phyloP scores from a whole-genome alignment of 1,140 invertebrate species.

The Polyergus mexicanus region DNA sequence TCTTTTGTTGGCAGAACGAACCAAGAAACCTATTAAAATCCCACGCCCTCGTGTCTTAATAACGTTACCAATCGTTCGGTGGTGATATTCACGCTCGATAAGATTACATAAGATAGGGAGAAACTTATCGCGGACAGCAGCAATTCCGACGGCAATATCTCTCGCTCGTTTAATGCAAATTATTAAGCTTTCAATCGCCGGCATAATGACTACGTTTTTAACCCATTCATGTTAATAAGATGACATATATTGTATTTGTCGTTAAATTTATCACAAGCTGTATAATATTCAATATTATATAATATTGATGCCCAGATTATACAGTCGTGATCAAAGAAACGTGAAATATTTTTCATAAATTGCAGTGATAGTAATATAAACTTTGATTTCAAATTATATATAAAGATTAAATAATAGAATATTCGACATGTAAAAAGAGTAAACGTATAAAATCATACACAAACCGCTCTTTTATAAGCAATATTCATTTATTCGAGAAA shows the following conservation, averaged over 20 bases:
- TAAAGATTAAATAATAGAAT: not conserved
- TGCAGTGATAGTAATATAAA: not conserved
- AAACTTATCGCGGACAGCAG: slow-evolving; percentile 6
- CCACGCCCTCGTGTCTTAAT: slow-evolving; percentile 45
- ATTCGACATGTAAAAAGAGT: not conserved
- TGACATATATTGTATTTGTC: not conserved
- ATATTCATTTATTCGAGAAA: too few species aligned
- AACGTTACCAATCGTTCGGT: not conserved
- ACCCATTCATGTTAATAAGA: not conserved
- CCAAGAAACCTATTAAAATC: slow-evolving; percentile 22
- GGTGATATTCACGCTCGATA: not conserved
- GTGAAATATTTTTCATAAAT: slow-evolving; percentile 1
- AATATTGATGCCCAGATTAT: not conserved
- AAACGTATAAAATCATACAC: too few species aligned
- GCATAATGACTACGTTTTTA: not conserved
- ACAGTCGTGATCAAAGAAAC: not conserved
- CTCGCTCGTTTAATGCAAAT: slow-evolving; percentile 13
- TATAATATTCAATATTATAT: not conserved
- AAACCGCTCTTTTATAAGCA: too few species aligned
- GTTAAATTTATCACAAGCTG: not conserved
- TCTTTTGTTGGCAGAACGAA: slow-evolving; percentile 30
- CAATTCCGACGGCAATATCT: not conserved
- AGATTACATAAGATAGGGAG: not conserved
- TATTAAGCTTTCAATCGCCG: not conserved
- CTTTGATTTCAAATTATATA: not conserved